These are phyloP conservation scores for Poeciliopsis turneri DNA, from an alignment of 2,797 vertebrate genomes.

Conservation along the genomic window DNA sequence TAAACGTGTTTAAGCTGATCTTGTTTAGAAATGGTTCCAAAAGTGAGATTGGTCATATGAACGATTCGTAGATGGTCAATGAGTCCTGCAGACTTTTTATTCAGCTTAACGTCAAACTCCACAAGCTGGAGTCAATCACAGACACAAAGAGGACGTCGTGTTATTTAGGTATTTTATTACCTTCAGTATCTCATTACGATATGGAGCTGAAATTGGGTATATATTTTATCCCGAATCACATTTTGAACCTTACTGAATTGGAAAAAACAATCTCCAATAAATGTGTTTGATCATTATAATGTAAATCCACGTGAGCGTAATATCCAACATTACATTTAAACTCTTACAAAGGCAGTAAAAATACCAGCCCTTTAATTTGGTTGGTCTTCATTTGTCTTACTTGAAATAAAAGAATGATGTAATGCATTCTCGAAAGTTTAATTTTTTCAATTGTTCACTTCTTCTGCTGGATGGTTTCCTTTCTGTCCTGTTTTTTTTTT, in stretches of 20 bases:
- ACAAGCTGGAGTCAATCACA: background rate
- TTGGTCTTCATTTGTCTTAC: background rate
- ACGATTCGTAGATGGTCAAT: background rate
- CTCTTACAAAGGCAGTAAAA: background rate
- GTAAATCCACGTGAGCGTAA: background rate
- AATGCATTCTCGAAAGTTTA: background rate
- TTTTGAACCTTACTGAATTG: background rate
- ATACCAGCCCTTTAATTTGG: background rate
- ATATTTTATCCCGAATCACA: no score
- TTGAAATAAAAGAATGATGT: background rate
- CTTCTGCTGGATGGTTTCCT: background rate
- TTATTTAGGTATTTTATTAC: background rate
- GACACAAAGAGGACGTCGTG: background rate
- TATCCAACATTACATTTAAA: background rate
- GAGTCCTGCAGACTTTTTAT: background rate
- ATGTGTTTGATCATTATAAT: background rate
- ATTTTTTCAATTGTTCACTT: background rate
- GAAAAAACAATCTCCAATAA: background rate
- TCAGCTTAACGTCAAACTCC: background rate
- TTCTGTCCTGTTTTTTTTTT: background rate
- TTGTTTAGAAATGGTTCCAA: background rate
- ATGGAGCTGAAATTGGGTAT: background rate
- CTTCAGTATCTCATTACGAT: background rate
- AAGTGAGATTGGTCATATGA: background rate
- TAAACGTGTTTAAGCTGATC: background rate